Base-by-base conservation (phyloP, 1,140 invertebrate genomes). In the Sitodiplosis mosellana region DNA sequence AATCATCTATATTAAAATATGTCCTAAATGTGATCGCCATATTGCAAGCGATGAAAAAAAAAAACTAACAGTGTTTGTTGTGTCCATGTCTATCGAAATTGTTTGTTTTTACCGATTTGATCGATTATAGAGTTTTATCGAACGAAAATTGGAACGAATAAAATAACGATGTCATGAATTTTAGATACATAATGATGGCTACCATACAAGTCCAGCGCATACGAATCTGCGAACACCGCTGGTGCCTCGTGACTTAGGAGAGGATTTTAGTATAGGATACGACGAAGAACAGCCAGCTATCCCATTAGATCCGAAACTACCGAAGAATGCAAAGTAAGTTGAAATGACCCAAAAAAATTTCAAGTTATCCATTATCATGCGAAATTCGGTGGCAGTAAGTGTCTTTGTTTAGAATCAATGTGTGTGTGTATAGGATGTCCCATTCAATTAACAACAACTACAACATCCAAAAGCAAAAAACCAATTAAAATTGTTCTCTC, bases 261-360 rank as follows among this genome's bases (percentile, higher is more conserved):
- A 69, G 52, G 68, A 71, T 49, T 67, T 66, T 51, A 66, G 67
- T 55, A 64, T 64, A 57, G 62, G 62, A 59, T 69, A 62, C 59
- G 68, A 66, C 52, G 68, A 68, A 55, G 70, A 58, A 55, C 27
- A 27, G 27, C 27, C 27, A 27, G 59, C 59, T 49, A 11, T 20
- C 19, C 62, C 60, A 45, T 61, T 64, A 48, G 61, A 64, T 53
- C 57, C 54, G 4, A 51, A 55, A 50, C 54, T 72, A 65, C 81
- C 85, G 59, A 88, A 89, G 69, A 89, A 89, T 75, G 85, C 85
- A 63, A 88, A 88, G 85, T 88, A 70, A 86, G 84, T 80, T n/a
- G n/a, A n/a, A n/a, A n/a, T n/a, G n/a, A n/a, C n/a, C n/a, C n/a
- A n/a, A 27, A 27, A 27, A 10, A 5, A 27, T 27, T 5, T 27